Conservation (phyloP, 2,797 vertebrate genomes). For the Notamacropus eugenii region DNA sequence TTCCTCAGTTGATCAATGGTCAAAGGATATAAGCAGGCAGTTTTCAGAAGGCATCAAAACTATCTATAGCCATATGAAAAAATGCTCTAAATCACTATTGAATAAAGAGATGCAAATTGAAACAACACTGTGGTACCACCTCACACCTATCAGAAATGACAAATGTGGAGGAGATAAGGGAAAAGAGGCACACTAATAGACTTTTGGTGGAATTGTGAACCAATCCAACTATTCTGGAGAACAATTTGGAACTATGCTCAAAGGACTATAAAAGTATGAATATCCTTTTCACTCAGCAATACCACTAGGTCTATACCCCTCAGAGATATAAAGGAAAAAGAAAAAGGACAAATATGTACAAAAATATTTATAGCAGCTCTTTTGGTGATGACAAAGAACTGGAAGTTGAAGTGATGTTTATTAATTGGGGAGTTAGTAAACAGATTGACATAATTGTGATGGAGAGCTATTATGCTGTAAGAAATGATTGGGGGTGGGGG, state of each 20-base stretch:
- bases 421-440: background rate
- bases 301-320: background rate
- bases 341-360: background rate
- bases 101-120: background rate
- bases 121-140: background rate
- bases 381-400: background rate
- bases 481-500: background rate
- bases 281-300: too few species aligned
- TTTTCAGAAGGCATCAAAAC: background rate
- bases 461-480: background rate
- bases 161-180: background rate
- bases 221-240: background rate
- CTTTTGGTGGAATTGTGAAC: background rate
- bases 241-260: background rate
- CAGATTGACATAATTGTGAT: background rate
- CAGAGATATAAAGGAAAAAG: background rate
- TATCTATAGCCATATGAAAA: background rate
- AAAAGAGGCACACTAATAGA: background rate
- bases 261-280: background rate
- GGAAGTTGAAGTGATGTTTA: background rate
- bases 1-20: background rate
- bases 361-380: background rate
- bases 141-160: background rate
- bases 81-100: background rate
- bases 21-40: background rate